A percentile compares a stretch with the other conserved stretches of the same genome.
Evolutionary conservation across 2,113 vertebrate species (phyloP).

Genomic region (Gnathonemus echidnorhynchus): DNA sequence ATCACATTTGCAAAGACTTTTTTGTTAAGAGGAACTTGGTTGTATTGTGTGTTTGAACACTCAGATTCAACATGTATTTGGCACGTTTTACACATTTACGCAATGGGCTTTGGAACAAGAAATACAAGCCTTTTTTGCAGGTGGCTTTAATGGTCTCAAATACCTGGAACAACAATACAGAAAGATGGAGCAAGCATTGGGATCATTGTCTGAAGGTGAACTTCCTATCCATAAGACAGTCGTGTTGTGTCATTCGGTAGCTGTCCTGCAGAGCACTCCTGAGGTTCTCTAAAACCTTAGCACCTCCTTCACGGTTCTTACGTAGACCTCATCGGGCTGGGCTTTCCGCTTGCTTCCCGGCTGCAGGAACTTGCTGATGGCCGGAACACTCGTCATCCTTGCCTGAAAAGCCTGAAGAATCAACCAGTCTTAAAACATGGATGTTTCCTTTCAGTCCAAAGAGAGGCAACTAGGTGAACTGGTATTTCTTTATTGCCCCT

Average conservation of each 20-base stretch:
- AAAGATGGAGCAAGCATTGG: background rate
- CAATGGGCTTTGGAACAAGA: background rate
- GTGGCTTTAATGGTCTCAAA: background rate
- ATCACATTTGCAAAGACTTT: background rate
- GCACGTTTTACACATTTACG: background rate
- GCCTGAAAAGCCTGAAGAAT: conserved; percentile 73
- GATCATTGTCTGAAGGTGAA: background rate
- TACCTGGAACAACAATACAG: background rate
- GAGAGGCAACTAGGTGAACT: background rate
- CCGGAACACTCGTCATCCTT: conserved; percentile 62
- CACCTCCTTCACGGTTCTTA: conserved; percentile 45
- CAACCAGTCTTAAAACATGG: background rate
- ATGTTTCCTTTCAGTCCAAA: background rate
- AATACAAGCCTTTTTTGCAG: background rate
- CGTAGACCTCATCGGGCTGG: conserved; percentile 48
- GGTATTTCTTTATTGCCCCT: background rate
- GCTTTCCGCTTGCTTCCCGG: conserved; percentile 77
- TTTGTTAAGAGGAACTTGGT: background rate
- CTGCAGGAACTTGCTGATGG: conserved; percentile 73
- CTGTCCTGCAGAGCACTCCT: background rate
- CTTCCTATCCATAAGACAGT: background rate
- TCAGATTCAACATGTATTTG: background rate
- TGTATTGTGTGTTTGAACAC: background rate
- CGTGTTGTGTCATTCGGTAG: background rate
- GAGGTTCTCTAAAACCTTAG: conserved; percentile 40